phyloP scores from a whole-genome alignment of 2,888 invertebrate genomes.

The Ypsolopha scabrella region DNA sequence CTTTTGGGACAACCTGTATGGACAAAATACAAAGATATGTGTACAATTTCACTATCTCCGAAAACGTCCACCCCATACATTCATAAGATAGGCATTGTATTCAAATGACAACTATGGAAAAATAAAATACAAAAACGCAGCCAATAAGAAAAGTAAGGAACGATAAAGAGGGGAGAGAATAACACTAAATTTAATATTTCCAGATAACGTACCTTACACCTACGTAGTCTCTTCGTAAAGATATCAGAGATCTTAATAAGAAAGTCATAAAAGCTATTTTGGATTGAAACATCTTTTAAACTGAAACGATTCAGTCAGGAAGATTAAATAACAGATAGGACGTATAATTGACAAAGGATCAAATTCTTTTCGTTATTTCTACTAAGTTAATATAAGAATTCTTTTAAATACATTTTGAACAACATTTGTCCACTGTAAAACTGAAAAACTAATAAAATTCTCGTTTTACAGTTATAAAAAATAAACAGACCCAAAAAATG shows the following conservation, averaged over 20 bases:
- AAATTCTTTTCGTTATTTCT: no score
- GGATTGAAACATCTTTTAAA: not conserved
- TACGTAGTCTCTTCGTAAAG: not conserved
- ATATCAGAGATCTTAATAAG: not conserved
- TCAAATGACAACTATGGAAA: not conserved
- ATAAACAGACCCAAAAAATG: no score
- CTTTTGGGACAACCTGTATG: no score
- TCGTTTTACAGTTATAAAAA: no score
- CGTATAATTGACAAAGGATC: not conserved
- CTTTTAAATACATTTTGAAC: no score
- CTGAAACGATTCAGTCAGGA: not conserved
- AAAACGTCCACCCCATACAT: no score
- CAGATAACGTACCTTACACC: slow-evolving; percentile 26
- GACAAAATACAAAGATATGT: no score
- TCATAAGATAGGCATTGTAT: not conserved
- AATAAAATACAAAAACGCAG: not conserved
- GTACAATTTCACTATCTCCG: no score
- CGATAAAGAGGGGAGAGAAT: slow-evolving; percentile 21
- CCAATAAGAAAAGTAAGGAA: slow-evolving; percentile 10
- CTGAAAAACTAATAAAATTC: no score
- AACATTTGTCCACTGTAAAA: no score
- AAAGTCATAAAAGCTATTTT: not conserved
- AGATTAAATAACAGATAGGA: not conserved
- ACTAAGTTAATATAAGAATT: no score
- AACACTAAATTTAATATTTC: slow-evolving; percentile 26